Conservation (phyloP, 2,113 vertebrate species). For the Xenopus laevis region DNA sequence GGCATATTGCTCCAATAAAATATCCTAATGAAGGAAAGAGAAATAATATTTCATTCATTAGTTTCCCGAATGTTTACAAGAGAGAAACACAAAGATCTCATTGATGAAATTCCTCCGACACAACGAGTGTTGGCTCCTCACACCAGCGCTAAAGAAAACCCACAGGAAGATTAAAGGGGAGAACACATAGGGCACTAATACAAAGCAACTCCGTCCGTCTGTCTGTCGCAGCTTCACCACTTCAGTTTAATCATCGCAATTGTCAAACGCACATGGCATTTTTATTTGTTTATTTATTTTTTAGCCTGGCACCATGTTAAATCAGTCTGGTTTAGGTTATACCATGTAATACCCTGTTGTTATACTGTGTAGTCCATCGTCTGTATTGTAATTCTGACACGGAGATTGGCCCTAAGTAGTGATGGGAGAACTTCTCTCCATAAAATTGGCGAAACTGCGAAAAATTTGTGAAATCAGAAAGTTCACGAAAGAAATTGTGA, state of each 20-base stretch:
- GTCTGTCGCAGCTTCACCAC: neutral
- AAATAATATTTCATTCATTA: slow-evolving; percentile 1
- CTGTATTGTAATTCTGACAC: slow-evolving; percentile 20
- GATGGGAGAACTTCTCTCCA: too few species aligned
- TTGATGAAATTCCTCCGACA: slow-evolving; percentile 21
- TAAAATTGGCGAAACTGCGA: too few species aligned
- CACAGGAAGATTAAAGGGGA: slow-evolving; percentile 12
- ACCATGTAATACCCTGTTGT: slow-evolving; percentile 21
- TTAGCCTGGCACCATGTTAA: slow-evolving; percentile 3
- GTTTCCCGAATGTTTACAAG: slow-evolving; percentile 11
- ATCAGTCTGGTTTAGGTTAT: slow-evolving; percentile 23
- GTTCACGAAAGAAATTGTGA: too few species aligned
- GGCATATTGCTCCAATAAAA: slow-evolving; percentile 9
- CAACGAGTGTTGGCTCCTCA: slow-evolving; percentile 17
- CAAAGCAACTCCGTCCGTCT: neutral
- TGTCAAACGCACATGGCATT: slow-evolving; percentile 11
- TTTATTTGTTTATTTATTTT: neutral
- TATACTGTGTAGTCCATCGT: slow-evolving; percentile 8
- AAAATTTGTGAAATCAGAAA: too few species aligned
- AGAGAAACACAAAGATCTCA: slow-evolving; percentile 2
- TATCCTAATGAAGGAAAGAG: slow-evolving; percentile 15
- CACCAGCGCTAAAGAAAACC: slow-evolving; percentile 5
- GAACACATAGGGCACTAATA: neutral
- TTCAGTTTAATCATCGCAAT: slow-evolving; percentile 17
- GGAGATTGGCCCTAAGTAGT: too few species aligned